Evolutionary conservation across 1,140 invertebrate species (phyloP).

Genomic region (Drosophila sproati): DNA sequence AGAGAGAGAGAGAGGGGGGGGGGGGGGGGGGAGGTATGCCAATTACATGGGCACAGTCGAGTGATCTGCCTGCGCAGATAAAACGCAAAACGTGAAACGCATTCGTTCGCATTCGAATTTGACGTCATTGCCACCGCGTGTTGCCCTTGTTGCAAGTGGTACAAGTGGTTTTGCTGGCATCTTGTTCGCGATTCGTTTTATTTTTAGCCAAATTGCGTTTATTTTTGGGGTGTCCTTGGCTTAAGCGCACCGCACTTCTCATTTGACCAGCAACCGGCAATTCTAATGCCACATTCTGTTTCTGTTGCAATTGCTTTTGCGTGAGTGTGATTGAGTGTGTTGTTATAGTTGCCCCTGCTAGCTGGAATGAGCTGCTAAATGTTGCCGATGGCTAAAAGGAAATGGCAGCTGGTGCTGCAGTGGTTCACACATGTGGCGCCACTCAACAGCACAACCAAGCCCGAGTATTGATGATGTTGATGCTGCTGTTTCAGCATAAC

Average conservation of each 20-base stretch:
- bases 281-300: conserved; percentile 14
- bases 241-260: conserved; percentile 25
- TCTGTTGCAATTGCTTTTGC: conserved; percentile 13
- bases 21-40: conserved; percentile 6
- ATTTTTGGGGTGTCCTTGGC: conserved; percentile 53
- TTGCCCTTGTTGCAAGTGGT: conserved; percentile 5
- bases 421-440: conserved; percentile 40
- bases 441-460: conserved; percentile 2
- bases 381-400: conserved; percentile 36
- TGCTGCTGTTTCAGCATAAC: neutral
- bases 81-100: conserved; percentile 32
- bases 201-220: conserved; percentile 51
- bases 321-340: conserved; percentile 16
- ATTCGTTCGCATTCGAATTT: conserved; percentile 39
- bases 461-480: neutral
- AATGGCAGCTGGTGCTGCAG: conserved; percentile 16
- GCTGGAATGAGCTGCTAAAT: conserved; percentile 43
- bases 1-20: neutral
- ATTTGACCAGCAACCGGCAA: conserved; percentile 34
- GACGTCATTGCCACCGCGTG: conserved; percentile 49
- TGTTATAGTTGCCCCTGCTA: conserved; percentile 14
- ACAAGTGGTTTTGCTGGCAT: neutral
- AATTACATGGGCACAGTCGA: conserved; percentile 46
- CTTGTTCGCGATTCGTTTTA: conserved; percentile 38
- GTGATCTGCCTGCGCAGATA: conserved; percentile 39